Evolutionary conservation across 2,888 invertebrate species (phyloP), one percentile per base, ranked within the genome.

Genomic region (Anodontia alba): DNA sequence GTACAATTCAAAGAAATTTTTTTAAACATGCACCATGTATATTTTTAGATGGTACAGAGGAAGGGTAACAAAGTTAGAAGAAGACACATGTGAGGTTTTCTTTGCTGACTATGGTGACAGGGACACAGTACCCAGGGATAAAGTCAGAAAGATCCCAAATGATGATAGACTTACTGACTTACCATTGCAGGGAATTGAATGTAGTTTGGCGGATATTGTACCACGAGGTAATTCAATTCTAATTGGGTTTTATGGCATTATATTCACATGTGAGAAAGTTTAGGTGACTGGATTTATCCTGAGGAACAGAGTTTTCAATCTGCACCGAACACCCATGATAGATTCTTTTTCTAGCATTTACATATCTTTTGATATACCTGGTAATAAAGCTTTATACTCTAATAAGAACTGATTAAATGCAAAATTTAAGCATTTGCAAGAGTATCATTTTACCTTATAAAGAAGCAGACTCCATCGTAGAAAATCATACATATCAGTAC

Each of bases 101-200:
- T 96, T 96, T 90, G 96, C 96, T 0, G 96, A 96, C 91, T 96
- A 96, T 88, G 96, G 96, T 0, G 96, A 96, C 90, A 95, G 94
- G 90, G 94, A 94, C 62, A 91, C 93, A 0, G 94, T 96, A 0
- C 82, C 93, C 0, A 86, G 91, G 3, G 90, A 94, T 3, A 93
- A 95, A 84, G 86, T 96, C 29, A 92, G 94, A 38, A 94, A 95
- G 67, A 95, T 96, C 33, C 95, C 95, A 0, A 66, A 78, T 38
- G 80, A 81, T 8, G 95, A 95, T 31, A 93, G 95, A 69, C 94
- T 96, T 36, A 94, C 96, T 36, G 86, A 89, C 10, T 90, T 96
- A 80, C 96, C 96, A 0, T 96, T 96, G 86, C 96, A 96, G 95
- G 96, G 96, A 1, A 96, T 96, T 49, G 96, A 96, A 92, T 96